Evolutionary conservation across 2,888 invertebrate genomes (phyloP).

Genomic region (Xanthia togata): DNA sequence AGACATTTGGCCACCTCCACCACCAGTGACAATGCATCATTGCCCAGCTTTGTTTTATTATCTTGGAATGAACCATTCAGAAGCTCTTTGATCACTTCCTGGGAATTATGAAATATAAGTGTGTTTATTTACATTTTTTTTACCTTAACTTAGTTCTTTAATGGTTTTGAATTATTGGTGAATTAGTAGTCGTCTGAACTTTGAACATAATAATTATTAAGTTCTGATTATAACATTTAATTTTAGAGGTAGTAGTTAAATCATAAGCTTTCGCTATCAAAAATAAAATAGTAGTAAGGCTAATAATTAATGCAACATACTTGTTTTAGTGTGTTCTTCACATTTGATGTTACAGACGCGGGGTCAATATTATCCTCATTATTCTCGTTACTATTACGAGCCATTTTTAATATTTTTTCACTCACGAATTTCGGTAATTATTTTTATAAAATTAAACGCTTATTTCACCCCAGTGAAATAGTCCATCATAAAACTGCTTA

Average conservation of each 20-base stretch:
- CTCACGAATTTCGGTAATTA: conserved; percentile 43
- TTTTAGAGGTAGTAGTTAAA: background rate
- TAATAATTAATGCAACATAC: conserved; percentile 68
- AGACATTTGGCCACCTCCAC: conserved; percentile 89
- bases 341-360: conserved; percentile 78
- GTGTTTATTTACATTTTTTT: conserved; percentile 37
- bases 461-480: conserved; percentile 21
- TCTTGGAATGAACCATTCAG: conserved; percentile 88
- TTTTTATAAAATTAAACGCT: conserved; percentile 33
- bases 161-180: background rate
- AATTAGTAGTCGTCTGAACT: conserved; percentile 6
- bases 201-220: background rate
- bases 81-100: conserved; percentile 90
- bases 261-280: background rate
- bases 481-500: background rate
- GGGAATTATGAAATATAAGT: conserved; percentile 23
- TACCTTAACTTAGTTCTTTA: background rate
- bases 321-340: conserved; percentile 81
- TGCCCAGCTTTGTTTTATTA: conserved; percentile 89
- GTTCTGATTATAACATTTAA: background rate
- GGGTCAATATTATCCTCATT: conserved; percentile 82
- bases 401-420: conserved; percentile 68
- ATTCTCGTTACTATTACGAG: conserved; percentile 80
- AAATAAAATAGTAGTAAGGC: background rate
- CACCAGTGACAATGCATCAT: conserved; percentile 88